Base-by-base conservation (phyloP, 2,888 invertebrate species). In the Diloba caeruleocephala region DNA sequence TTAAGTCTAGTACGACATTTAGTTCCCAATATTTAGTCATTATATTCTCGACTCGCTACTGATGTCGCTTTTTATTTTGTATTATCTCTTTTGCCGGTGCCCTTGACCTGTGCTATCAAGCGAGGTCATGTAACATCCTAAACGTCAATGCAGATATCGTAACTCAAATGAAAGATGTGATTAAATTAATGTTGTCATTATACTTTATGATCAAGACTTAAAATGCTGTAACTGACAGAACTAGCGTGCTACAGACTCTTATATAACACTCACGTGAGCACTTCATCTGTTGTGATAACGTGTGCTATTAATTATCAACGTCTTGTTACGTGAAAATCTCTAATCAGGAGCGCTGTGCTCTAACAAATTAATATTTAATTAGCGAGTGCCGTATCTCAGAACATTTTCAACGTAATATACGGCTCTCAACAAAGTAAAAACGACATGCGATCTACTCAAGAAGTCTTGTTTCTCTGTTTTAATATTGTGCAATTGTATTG, bases 401-500 rank as follows among this genome's bases (percentile, higher is more conserved):
- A 21, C 21, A 19, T 3, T 31, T 21, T n/a, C 3, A 39, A 8
- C 19, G 4, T 41, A 13, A 31, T 28, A 14, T 21, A 28, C 21
- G 31, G 14, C n/a, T 31, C 14, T 8, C 8, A 10, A 21, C 7
- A 19, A 12, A 7, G 10, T 32, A 15, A 12, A 10, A 19, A 19
- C 2, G 12, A 15, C 9, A 3, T 17, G 25, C 10, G 12, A 33
- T 25, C 9, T 43, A 23, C 12, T 10, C 28, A 15, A 28, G 5
- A 44, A 41, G 5, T 33, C 21, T n/a, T n/a, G 10, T 37, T 25
- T 15, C 25, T 25, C 21, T n/a, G 8, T 32, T 49, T 25, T 36
- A 13, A 37, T 33, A 49, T 62, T 62, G 42, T 61, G 42, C 42
- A 61, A 62, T 61, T 37, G 13, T 43, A 17, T 43, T 50, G 26